A percentile compares a stretch with the other conserved stretches of the same genome.
These are phyloP conservation scores for Nyctalus aviator DNA, from an alignment of 2,797 vertebrate species.

Conservation along the genomic window DNA sequence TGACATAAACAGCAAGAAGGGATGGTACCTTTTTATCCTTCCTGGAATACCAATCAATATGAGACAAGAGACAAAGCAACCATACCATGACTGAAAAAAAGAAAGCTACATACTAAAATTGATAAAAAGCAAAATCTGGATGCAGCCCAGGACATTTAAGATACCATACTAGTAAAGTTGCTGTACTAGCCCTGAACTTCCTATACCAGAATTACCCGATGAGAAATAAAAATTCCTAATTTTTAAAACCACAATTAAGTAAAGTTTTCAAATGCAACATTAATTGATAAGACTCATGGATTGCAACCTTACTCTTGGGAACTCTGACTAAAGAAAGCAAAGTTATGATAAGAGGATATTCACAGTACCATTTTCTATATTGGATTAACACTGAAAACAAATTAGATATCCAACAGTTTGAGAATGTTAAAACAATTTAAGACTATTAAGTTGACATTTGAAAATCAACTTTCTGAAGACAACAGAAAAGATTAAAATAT, in stretches of 20 bases:
- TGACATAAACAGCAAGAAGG: neutral
- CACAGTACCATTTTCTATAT: neutral
- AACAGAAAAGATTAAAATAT: neutral
- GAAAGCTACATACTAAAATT: neutral
- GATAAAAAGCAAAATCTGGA: neutral
- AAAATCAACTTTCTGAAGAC: neutral
- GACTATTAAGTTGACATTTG: neutral
- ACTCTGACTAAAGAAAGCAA: neutral
- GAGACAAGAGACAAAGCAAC: neutral
- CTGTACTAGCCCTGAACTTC: neutral
- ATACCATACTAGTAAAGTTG: neutral
- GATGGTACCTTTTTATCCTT: neutral
- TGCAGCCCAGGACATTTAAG: neutral
- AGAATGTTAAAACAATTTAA: neutral
- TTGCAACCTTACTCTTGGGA: neutral
- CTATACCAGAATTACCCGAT: neutral
- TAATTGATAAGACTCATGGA: neutral
- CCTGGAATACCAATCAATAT: neutral
- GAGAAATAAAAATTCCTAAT: constrained; percentile 4
- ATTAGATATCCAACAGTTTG: neutral
- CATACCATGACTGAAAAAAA: neutral
- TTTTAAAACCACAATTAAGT: constrained; percentile 20
- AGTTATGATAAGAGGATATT: neutral
- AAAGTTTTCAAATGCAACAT: constrained; percentile 13
- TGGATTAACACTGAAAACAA: constrained; percentile 15